Conservation (phyloP, 2,888 invertebrate species). For the Drepana falcataria region DNA sequence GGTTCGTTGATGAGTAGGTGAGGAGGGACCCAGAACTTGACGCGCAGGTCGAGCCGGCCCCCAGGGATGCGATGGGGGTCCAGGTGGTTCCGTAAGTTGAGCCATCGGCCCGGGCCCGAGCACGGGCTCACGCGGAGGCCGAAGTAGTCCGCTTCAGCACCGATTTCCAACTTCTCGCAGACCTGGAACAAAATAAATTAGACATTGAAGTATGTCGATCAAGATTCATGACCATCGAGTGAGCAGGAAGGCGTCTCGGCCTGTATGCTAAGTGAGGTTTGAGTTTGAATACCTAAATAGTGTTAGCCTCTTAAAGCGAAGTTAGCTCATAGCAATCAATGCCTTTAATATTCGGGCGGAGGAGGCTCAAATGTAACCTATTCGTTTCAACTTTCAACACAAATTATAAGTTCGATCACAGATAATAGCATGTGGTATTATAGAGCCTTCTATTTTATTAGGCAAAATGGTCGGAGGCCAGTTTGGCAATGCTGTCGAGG, state of each 20-base stretch:
- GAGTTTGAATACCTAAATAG: too few relatives aligned
- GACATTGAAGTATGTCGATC: conserved; percentile 2
- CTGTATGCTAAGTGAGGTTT: too few relatives aligned
- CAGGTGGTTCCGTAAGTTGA: conserved; percentile 90
- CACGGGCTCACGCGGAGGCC: conserved; percentile 83
- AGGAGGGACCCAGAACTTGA: conserved; percentile 95
- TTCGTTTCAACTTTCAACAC: not conserved
- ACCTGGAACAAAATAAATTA: conserved; percentile 78
- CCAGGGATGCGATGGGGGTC: conserved; percentile 84
- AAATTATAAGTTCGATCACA: not conserved
- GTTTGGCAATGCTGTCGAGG: not conserved
- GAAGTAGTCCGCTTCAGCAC: conserved; percentile 93
- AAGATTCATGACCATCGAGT: not conserved
- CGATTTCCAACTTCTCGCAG: conserved; percentile 88
- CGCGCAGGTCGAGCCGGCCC: conserved; percentile 84
- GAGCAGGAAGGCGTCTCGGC: too few relatives aligned
- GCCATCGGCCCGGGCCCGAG: conserved; percentile 88
- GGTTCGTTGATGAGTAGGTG: conserved; percentile 91
- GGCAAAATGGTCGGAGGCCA: not conserved
- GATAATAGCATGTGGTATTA: not conserved
- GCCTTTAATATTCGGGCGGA: too few relatives aligned
- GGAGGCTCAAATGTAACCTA: too few relatives aligned
- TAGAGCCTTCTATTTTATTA: not conserved
- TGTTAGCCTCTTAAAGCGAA: too few relatives aligned
- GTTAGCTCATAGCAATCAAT: too few relatives aligned